A percentile compares a stretch with the other conserved stretches of the same genome.
phyloP scores from a whole-genome alignment of 2,113 vertebrate genomes.

The Myrmecophaga tridactyla region DNA sequence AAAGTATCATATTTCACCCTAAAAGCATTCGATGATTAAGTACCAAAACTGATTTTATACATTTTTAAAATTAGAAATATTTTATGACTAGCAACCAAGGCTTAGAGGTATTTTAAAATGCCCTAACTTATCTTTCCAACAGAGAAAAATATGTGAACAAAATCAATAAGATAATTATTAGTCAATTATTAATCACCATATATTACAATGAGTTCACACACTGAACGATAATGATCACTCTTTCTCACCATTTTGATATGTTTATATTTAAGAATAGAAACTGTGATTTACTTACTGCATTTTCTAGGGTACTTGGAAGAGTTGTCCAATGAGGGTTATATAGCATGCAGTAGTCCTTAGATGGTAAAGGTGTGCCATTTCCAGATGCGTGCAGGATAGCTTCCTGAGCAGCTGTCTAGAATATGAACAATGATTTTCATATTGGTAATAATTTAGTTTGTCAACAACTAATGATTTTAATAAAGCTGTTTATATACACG shows the following conservation, averaged over 20 bases:
- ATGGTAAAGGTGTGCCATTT: conserved; percentile 25
- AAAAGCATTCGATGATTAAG: not conserved
- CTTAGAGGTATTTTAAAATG: conserved; percentile 18
- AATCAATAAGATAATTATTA: conserved; percentile 14
- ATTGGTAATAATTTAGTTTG: not conserved
- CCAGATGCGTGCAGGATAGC: conserved; percentile 88
- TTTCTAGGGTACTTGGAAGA: conserved; percentile 83
- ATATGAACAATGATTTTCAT: conserved; percentile 40
- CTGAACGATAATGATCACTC: not conserved
- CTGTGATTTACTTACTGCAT: conserved; percentile 87
- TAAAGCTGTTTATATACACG: conserved; percentile 30
- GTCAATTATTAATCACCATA: conserved; percentile 10
- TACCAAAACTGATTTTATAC: not conserved
- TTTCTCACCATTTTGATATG: not conserved
- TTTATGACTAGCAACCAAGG: not conserved
- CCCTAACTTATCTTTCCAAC: not conserved
- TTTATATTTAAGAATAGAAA: not conserved
- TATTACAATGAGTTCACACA: not conserved
- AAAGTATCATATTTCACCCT: not conserved
- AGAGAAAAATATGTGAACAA: not conserved
- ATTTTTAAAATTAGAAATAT: conserved; percentile 12
- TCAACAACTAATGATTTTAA: conserved; percentile 12
- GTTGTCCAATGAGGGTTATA: conserved; percentile 88
- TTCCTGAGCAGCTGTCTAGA: conserved; percentile 87
- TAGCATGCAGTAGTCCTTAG: conserved; percentile 90